A percentile compares a stretch with the other conserved stretches of the same genome.
phyloP scores from a whole-genome alignment of 2,888 invertebrate species.

The Trachelus tabidus region DNA sequence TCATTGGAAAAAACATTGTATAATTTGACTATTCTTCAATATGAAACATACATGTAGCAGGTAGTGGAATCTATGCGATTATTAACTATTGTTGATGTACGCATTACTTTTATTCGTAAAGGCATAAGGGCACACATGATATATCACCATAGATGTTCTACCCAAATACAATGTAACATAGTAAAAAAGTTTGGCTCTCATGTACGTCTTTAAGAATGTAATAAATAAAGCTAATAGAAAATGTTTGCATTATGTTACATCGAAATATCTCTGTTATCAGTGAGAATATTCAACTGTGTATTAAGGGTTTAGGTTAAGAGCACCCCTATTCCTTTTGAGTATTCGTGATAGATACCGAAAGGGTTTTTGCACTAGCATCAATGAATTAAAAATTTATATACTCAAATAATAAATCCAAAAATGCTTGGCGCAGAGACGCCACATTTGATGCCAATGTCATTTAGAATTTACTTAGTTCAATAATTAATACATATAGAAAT shows the following conservation, averaged over 20 bases:
- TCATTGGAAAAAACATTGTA: background rate
- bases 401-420: background rate
- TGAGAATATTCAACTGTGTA: background rate
- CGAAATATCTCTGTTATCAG: background rate
- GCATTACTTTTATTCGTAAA: background rate
- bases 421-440: background rate
- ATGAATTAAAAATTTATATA: background rate
- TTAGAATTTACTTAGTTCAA: background rate
- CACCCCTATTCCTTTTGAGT: background rate
- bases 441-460: background rate
- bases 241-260: background rate
- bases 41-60: background rate
- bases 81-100: background rate
- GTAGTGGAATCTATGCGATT: background rate
- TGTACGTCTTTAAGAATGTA: background rate
- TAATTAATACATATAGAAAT: background rate
- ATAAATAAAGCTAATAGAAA: background rate
- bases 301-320: background rate
- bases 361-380: background rate
- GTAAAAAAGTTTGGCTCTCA: background rate
- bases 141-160: background rate
- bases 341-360: background rate
- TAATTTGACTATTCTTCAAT: background rate
- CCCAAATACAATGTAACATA: background rate
- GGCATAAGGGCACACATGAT: background rate